Percentiles rank a stretch among this genome's conserved stretches.
Evolutionary conservation across 2,797 vertebrate genomes (phyloP).

Genomic region (Gephyroberyx darwinii): DNA sequence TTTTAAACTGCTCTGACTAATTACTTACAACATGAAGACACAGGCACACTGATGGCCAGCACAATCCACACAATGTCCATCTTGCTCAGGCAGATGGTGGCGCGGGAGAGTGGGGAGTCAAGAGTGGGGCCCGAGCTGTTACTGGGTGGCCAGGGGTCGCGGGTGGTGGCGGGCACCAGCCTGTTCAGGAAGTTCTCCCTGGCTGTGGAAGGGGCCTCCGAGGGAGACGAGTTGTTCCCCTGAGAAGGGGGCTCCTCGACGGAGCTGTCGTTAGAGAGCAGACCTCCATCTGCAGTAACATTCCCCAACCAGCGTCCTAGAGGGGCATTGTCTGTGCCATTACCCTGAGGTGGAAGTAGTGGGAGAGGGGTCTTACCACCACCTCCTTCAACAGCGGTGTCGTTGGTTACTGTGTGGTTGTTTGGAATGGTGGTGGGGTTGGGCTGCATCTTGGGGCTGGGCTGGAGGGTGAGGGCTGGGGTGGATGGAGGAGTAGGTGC

Average conservation of each 20-base stretch:
- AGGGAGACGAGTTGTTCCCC: slow-evolving; percentile 73
- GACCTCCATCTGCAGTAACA: slow-evolving; percentile 39
- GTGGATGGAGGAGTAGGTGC: slow-evolving; percentile 65
- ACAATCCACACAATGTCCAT: slow-evolving; percentile 98
- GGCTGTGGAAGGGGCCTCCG: slow-evolving; percentile 84
- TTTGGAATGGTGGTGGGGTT: slow-evolving; percentile 32
- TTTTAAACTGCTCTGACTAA: slow-evolving; percentile 3
- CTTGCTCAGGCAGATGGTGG: slow-evolving; percentile 93
- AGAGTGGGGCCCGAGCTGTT: slow-evolving; percentile 89
- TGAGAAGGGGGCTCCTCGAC: slow-evolving; percentile 33
- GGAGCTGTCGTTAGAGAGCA: slow-evolving; percentile 65
- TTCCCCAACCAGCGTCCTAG: slow-evolving; percentile 32
- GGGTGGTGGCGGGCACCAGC: slow-evolving; percentile 87
- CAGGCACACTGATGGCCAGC: slow-evolving; percentile 93
- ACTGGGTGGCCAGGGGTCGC: slow-evolving; percentile 81
- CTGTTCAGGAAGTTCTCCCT: slow-evolving; percentile 91
- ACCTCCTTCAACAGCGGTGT: slow-evolving; percentile 29
- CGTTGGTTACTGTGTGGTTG: slow-evolving; percentile 18
- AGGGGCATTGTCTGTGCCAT: slow-evolving; percentile 51
- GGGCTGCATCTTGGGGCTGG: slow-evolving; percentile 16
- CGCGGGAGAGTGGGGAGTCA: slow-evolving; percentile 83
- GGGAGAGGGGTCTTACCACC: neutral
- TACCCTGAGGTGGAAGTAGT: slow-evolving; percentile 6
- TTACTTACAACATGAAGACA: slow-evolving; percentile 97
- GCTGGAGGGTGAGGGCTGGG: slow-evolving; percentile 41